Base-by-base conservation (phyloP, 2,797 vertebrate species). In the Acridotheres tristis region DNA sequence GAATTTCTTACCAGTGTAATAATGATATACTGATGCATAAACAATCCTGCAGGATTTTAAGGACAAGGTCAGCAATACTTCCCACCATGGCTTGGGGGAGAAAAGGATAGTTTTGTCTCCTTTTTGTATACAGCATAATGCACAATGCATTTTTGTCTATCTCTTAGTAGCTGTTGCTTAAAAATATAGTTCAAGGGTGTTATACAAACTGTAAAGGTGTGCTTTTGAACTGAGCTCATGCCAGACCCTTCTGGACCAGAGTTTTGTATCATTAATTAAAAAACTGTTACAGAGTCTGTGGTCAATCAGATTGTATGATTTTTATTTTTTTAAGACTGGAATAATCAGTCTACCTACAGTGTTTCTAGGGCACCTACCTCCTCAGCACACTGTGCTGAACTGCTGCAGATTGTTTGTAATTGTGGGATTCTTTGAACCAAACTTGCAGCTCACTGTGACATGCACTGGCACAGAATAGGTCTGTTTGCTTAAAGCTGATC, bases 1-100 rank as follows among this genome's bases (percentile, higher is more conserved):
- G 98, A 98, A 98, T 99, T 99, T 98, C 98, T 98, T 99, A 99
- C 98, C 98, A 98, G 98, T 99, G 98, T 99, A 99, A 99, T 98
- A 98, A 98, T 99, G 98, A 97, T 97, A 97, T 97, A 98, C 97
- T 98, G 98, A 98, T 98, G 97, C 98, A 97, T 98, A 98, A 98
- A 94, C 94, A 98, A 98, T 98, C 98, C 98, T 99, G 99, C 99
- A 98, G 99, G 98, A 98, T 99, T 99, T 98, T 98, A 98, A 99
- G 99, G 99, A 99, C 98, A 98, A 98, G 99, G 98, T 98, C 98
- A 98, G 98, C 98, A 97, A 98, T 99, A 98, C 98, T 98, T 98
- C 98, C 98, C 98, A 98, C 98, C 98, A 98, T 98, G 99, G 99
- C 98, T 98, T 98, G 97, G 99, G 98, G 98, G 93, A 90, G 96